phyloP scores from a whole-genome alignment of 2,797 vertebrate genomes.

The Neostethus bicornis region DNA sequence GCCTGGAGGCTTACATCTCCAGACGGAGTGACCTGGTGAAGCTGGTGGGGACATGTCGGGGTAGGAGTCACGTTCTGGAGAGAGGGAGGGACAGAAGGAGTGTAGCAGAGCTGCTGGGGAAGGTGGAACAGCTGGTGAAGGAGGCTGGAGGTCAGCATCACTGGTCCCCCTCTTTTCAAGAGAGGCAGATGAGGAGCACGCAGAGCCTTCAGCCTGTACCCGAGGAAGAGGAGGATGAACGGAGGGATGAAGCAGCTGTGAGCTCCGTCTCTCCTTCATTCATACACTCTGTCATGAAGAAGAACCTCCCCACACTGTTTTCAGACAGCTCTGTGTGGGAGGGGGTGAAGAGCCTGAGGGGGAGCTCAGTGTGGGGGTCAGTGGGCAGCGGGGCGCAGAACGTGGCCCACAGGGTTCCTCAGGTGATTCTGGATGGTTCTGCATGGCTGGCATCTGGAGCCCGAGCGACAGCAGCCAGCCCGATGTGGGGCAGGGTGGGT shows the following conservation, averaged over 20 bases:
- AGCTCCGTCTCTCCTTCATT: conserved; percentile 62
- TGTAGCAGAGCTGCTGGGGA: conserved; percentile 72
- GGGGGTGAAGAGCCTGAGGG: conserved; percentile 51
- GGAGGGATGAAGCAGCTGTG: conserved; percentile 71
- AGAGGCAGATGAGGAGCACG: conserved; percentile 68
- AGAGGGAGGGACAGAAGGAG: conserved; percentile 13
- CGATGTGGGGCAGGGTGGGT: conserved; percentile 68
- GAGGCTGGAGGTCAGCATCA: conserved; percentile 74
- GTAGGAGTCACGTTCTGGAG: conserved; percentile 79
- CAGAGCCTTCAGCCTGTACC: conserved; percentile 71
- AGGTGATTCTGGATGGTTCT: conserved; percentile 55
- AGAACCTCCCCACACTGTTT: conserved; percentile 63
- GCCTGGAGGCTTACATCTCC: conserved; percentile 74
- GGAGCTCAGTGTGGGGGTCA: conserved; percentile 58
- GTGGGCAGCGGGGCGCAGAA: conserved; percentile 49
- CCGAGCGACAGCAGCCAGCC: conserved; percentile 54
- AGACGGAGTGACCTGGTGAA: conserved; percentile 72
- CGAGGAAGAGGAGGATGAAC: conserved; percentile 66
- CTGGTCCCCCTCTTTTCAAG: conserved; percentile 68
- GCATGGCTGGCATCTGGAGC: conserved; percentile 66
- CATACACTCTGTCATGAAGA: conserved; percentile 58
- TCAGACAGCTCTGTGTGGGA: conserved; percentile 57
- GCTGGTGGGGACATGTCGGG: conserved; percentile 78
- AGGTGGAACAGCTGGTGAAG: conserved; percentile 74
- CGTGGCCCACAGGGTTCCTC: conserved; percentile 58